phyloP scores from a whole-genome alignment of 2,888 invertebrate genomes.

The Enchytraeus crypticus region DNA sequence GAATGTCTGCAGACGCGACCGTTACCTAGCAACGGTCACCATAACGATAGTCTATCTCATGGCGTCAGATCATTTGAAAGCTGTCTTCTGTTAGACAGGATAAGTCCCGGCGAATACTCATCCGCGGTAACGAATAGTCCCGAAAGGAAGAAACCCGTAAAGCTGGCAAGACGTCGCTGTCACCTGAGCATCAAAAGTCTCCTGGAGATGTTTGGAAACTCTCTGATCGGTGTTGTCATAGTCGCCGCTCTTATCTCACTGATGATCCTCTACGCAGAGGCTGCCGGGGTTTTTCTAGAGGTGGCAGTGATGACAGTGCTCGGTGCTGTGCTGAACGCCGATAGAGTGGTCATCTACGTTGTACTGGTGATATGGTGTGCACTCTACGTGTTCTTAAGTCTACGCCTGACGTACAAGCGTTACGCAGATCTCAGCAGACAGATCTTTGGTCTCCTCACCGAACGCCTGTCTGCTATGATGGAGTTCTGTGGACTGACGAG shows the following conservation, averaged over 20 bases:
- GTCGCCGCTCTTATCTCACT: conserved; percentile 18
- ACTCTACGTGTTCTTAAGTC: conserved; percentile 42
- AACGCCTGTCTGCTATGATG: conserved; percentile 33
- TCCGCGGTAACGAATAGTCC: background rate
- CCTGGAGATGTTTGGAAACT: conserved; percentile 3
- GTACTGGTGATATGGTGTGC: conserved; percentile 40
- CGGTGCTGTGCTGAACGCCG: conserved; percentile 44
- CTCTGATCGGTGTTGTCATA: conserved; percentile 21
- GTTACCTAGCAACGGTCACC: background rate
- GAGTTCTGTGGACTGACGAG: conserved; percentile 37
- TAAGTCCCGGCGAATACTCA: conserved; percentile 15
- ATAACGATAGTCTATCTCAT: conserved; percentile 13
- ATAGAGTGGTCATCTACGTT: conserved; percentile 38
- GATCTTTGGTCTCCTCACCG: conserved; percentile 40
- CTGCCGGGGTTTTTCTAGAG: conserved; percentile 38
- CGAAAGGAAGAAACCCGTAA: background rate
- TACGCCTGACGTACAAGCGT: conserved; percentile 40
- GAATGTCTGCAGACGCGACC: conserved; percentile 11
- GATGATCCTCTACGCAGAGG: conserved; percentile 39
- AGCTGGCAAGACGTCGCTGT: background rate
- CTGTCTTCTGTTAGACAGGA: conserved; percentile 24
- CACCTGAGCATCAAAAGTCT: conserved; percentile 6
- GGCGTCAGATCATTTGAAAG: conserved; percentile 24
- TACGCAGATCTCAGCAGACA: conserved; percentile 40
- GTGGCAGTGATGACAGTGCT: conserved; percentile 42